Evolutionary conservation across 2,888 invertebrate species (phyloP).

Genomic region (Phragmatobia fuliginosa): DNA sequence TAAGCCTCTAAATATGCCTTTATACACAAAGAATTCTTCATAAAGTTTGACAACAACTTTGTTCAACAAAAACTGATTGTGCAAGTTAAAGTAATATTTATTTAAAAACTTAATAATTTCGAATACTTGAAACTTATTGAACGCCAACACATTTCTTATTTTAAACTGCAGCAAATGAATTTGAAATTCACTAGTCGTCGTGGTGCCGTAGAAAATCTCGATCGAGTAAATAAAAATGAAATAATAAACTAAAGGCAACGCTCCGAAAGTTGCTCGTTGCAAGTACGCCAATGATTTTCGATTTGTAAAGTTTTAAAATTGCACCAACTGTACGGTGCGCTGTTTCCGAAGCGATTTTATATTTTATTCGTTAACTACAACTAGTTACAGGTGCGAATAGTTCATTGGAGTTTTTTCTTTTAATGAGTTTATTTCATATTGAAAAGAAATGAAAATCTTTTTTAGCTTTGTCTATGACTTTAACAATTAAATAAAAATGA

Average conservation of each 20-base stretch:
- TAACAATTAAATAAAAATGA: too few species aligned
- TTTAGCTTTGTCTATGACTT: not conserved
- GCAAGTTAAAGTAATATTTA: slow-evolving; percentile 7
- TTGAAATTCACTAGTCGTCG: slow-evolving; percentile 46
- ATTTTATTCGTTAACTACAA: slow-evolving; percentile 49
- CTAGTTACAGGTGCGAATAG: slow-evolving; percentile 42
- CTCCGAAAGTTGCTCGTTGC: slow-evolving; percentile 39
- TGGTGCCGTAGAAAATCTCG: slow-evolving; percentile 43
- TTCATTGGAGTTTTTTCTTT: slow-evolving; percentile 30
- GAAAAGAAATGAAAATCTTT: not conserved
- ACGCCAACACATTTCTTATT: slow-evolving; percentile 35
- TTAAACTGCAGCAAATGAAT: slow-evolving; percentile 47
- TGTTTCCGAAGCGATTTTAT: slow-evolving; percentile 46
- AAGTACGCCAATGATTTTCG: slow-evolving; percentile 53
- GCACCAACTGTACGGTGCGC: slow-evolving; percentile 46
- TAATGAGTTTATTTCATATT: slow-evolving; percentile 21
- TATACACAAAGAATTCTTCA: not conserved
- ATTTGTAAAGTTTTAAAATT: slow-evolving; percentile 55
- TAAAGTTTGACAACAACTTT: not conserved
- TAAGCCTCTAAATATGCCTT: not conserved
- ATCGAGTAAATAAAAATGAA: slow-evolving; percentile 60
- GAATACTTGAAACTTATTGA: slow-evolving; percentile 29
- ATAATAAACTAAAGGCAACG: slow-evolving; percentile 54
- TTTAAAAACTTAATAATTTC: slow-evolving; percentile 24
- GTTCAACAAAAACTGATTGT: slow-evolving; percentile 3